Conservation (phyloP, 2,113 vertebrate genomes). For the Amia ocellicauda region DNA sequence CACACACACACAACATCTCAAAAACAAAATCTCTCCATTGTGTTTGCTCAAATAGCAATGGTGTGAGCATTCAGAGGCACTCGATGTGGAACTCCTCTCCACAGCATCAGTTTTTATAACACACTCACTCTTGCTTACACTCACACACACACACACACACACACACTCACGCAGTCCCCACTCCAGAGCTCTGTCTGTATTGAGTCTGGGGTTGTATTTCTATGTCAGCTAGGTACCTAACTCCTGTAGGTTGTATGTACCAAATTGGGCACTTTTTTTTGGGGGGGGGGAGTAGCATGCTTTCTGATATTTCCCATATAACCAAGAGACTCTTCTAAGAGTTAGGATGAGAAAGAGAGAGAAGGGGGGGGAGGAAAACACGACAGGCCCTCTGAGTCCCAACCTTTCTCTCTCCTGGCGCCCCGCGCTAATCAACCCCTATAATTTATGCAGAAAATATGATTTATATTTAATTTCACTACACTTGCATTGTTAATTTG, state of each 20-base stretch:
- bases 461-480: constrained; percentile 99
- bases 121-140: background rate
- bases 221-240: background rate
- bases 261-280: constrained; percentile 2
- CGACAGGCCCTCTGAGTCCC: constrained; percentile 97
- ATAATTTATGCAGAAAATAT: constrained; percentile 99
- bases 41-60: background rate
- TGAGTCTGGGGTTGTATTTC: background rate
- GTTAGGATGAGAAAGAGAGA: constrained; percentile 33
- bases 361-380: constrained; percentile 59
- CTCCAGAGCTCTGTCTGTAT: background rate
- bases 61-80: background rate
- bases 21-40: background rate
- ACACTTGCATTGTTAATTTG: constrained; percentile 99
- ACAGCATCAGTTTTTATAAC: no score
- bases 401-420: constrained; percentile 98
- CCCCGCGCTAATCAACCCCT: constrained; percentile 99
- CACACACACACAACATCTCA: background rate
- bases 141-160: constrained; percentile 29
- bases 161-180: constrained; percentile 6
- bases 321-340: constrained; percentile 35
- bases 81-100: background rate
- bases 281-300: background rate
- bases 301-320: constrained; percentile 22
- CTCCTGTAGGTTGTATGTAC: background rate